These are phyloP conservation scores for Apogon hyalosoma DNA, from an alignment of 2,797 vertebrate species.

Conservation along the genomic window DNA sequence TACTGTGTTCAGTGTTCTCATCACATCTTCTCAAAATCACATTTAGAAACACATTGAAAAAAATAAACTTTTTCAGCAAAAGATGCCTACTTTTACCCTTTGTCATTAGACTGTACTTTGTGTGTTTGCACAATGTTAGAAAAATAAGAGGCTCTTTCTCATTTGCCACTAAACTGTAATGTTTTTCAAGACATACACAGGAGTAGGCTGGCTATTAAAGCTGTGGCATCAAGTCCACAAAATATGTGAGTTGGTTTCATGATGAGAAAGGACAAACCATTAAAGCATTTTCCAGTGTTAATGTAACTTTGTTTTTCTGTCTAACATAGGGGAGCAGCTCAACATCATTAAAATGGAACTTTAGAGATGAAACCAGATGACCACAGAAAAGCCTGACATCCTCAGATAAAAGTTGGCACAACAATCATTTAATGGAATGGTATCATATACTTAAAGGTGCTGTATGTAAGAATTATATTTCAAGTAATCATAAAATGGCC, in stretches of 20 bases:
- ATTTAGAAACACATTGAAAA: slow-evolving; percentile 1
- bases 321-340: slow-evolving; percentile 20
- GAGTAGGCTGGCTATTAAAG: slow-evolving; percentile 9
- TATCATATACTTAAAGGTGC: too few relatives aligned
- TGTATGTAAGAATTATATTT: too few relatives aligned
- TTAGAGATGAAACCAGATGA: slow-evolving; percentile 14
- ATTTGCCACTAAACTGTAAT: slow-evolving; percentile 2
- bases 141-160: not conserved
- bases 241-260: slow-evolving; percentile 31
- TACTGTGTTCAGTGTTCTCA: not conserved
- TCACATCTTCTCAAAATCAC: slow-evolving; percentile 13
- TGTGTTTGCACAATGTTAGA: not conserved
- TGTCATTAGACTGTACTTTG: not conserved
- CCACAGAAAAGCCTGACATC: slow-evolving; percentile 3
- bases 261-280: slow-evolving; percentile 19
- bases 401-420: not conserved
- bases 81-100: not conserved
- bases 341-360: slow-evolving; percentile 33
- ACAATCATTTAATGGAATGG: too few relatives aligned
- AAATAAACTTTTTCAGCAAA: not conserved
- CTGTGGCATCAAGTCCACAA: slow-evolving; percentile 15
- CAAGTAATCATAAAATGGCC: too few relatives aligned
- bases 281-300: slow-evolving; percentile 44
- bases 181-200: slow-evolving; percentile 14
- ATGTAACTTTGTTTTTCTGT: slow-evolving; percentile 22